A percentile compares a stretch with the other conserved stretches of the same genome.
These are phyloP conservation scores for Sylvietta virens DNA, from an alignment of 2,113 vertebrate species.

Conservation along the genomic window DNA sequence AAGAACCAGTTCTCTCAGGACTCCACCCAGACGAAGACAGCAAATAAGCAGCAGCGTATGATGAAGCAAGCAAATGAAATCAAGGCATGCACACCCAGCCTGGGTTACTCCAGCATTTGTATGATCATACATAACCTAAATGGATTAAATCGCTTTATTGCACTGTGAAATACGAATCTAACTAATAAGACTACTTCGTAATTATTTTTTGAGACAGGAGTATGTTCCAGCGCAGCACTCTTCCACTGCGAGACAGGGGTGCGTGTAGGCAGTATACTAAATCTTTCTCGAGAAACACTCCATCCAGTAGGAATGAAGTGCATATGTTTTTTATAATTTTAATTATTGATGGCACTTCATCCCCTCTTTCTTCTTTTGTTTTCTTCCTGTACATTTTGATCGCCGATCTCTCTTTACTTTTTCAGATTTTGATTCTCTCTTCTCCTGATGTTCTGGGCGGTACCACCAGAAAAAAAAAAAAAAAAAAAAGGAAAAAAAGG, in stretches of 20 bases:
- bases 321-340: neutral
- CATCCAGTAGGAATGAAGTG: neutral
- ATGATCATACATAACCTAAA: neutral
- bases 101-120: neutral
- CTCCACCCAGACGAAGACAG: neutral
- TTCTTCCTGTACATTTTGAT: neutral
- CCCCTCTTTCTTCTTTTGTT: neutral
- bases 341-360: neutral
- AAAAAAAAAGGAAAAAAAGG: too few species aligned
- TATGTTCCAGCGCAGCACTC: neutral
- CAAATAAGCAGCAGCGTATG: neutral
- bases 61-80: neutral
- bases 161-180: neutral
- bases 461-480: rapidly evolving
- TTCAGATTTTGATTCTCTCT: neutral
- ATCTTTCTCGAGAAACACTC: neutral
- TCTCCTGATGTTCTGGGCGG: neutral
- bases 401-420: neutral
- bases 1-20: conserved; percentile 26
- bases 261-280: neutral
- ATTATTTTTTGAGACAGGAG: neutral
- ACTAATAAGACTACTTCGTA: neutral
- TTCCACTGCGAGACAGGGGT: neutral
- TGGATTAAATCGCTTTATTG: neutral
- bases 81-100: neutral